Base-by-base conservation (phyloP, 2,888 invertebrate genomes). In the Falcaria lacertinaria region DNA sequence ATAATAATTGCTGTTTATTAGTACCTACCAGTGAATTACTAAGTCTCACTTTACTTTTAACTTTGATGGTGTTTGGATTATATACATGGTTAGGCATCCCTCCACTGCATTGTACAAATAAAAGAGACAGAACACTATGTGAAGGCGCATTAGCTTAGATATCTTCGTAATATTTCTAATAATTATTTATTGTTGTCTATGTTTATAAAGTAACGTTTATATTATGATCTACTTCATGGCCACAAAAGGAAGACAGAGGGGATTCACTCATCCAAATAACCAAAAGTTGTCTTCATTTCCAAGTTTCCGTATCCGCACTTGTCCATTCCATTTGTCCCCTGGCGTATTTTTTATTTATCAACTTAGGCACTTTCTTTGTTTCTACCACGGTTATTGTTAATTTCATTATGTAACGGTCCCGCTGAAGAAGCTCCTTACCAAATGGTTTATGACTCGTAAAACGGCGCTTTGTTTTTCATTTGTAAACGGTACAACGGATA, bases 1-100 rank as follows among this genome's bases (percentile, higher is more conserved):
- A 81, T 84, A 80, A 64, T 60, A 61, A 37, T 74, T 73, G 78
- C 74, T 70, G 74, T 76, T 78, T 76, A 81, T 83, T 79, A 82
- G 82, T 83, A 83, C 78, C 57, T 50, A 43, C 2, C 39, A 14
- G 1, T 0, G 15, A 45, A 43, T 47, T 7, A n/a, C 28, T 3
- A 34, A 14, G 19, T 34, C 36, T 40, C 14, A 42, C 34, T 38
- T 37, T 15, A 38, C 16, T 11, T 13, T 25, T 15, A 15, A 15
- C 16, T 17, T 33, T 3, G 19, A 3, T 19, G 19, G 19, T n/a
- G n/a, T n/a, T n/a, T n/a, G n/a, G n/a, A n/a, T n/a, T n/a, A n/a
- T n/a, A n/a, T n/a, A n/a, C n/a, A n/a, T n/a, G n/a, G n/a, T n/a
- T n/a, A n/a, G n/a, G n/a, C n/a, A n/a, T n/a, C n/a, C n/a, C n/a